Evolutionary conservation across 2,888 invertebrate genomes (phyloP).

Genomic region (Syritta pipiens): DNA sequence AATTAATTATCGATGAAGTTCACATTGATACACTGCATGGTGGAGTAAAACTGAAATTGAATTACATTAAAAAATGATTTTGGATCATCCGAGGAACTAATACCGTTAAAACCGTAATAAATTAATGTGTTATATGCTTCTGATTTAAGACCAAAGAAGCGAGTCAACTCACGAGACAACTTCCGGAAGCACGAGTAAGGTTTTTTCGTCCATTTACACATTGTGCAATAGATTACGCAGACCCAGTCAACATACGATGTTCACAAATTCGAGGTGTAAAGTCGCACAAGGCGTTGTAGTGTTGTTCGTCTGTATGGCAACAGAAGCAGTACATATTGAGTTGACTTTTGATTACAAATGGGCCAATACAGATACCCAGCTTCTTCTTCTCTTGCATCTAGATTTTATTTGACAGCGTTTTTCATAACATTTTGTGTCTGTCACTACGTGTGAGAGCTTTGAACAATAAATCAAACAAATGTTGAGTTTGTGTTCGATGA

Average conservation of each 20-base stretch:
- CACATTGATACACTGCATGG: conserved; percentile 36
- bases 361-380: no score
- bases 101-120: not conserved
- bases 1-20: not conserved
- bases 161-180: conserved; percentile 10
- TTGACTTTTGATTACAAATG: not conserved
- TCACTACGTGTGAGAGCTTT: no score
- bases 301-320: not conserved
- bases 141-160: not conserved
- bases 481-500: no score
- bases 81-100: conserved; percentile 8
- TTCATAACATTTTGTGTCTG: no score
- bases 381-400: no score
- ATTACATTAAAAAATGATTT: not conserved
- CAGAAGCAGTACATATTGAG: not conserved
- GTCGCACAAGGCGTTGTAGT: not conserved
- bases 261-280: not conserved
- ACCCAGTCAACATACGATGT: not conserved
- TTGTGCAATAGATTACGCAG: not conserved
- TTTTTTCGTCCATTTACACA: conserved; percentile 2
- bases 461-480: no score
- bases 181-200: conserved; percentile 4
- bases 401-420: no score
- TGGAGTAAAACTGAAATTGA: not conserved
- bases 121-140: not conserved